Evolutionary conservation across 2,113 vertebrate genomes (phyloP).

Genomic region (Apodemus speciosus): DNA sequence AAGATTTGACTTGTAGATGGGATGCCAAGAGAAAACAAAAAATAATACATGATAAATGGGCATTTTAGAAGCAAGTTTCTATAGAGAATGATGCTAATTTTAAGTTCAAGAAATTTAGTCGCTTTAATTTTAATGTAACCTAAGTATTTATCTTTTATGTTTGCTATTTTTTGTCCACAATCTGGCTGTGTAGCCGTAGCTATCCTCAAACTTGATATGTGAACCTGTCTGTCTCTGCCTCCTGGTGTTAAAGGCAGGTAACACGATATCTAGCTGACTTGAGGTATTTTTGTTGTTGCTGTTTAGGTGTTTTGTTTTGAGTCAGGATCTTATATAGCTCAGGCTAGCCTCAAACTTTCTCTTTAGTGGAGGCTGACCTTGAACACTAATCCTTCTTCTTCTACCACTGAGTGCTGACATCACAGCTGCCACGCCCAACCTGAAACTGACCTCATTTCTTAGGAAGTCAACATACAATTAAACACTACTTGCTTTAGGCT

Average conservation of each 20-base stretch:
- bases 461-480: not conserved
- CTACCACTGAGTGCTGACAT: not conserved
- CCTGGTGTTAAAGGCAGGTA: not conserved
- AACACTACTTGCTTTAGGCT: not conserved
- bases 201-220: not conserved
- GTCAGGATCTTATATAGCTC: not conserved
- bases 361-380: not conserved
- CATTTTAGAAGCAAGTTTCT: slow-evolving; percentile 41
- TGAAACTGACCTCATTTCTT: not conserved
- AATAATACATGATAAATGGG: not conserved
- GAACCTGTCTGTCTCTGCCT: not conserved
- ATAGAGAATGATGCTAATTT: not conserved
- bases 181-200: not conserved
- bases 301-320: not conserved
- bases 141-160: not conserved
- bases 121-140: slow-evolving; percentile 35
- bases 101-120: slow-evolving; percentile 13
- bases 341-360: not conserved
- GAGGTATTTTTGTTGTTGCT: no score
- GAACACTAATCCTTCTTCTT: not conserved
- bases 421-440: not conserved
- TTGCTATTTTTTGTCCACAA: not conserved
- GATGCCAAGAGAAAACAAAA: slow-evolving; percentile 12
- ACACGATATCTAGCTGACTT: not conserved
- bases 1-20: slow-evolving; percentile 1